Base-by-base conservation (phyloP, 2,797 vertebrate species). In the Silurus lanzhouensis region DNA sequence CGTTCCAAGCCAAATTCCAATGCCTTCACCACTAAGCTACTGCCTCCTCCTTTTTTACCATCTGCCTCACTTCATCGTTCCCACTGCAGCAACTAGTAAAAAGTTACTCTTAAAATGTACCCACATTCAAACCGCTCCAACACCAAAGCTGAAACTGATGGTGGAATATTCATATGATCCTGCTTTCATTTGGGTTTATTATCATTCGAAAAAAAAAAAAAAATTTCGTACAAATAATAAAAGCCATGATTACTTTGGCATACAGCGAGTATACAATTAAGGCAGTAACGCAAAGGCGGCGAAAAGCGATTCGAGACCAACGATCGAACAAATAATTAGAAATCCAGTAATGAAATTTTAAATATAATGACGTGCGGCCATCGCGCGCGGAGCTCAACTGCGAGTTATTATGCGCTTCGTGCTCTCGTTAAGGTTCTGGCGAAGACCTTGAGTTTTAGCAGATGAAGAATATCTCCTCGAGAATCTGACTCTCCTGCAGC, bases 401-500 rank as follows among this genome's bases (percentile, higher is more conserved):
- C 38, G 4, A 4, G 38, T 38, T 38, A 38, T 38, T 38, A 48
- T 27, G 57, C 22, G 15, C 83, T 75, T 44, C 60, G 61, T 67
- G 80, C 52, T 80, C 75, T 79, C 57, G 2, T 86, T 61, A 79
- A 72, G 48, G 46, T 61, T 15, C 20, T 63, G 31, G 27, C 3
- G 76, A 52, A 55, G 74, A 80, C 8, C 22, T 8, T 75, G 20
- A 61, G 81, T 74, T 83, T 94, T 89, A 94, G 94, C 94, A 98
- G 92, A 99, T 97, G 90, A 99, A 99, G 94, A 99, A 99, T 88
- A 99, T 97, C 66, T 99, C 97, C 90, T 99, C 96, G 0, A 99
- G 94, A 72, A 99, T 97, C 81, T 91, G 94, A 85, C 95, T 97
- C 93, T 99, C 98, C 87, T 98, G 96, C 71, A 96, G 90, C 81